phyloP scores from a whole-genome alignment of 2,113 vertebrate species.

The Formicarius rufipectus region DNA sequence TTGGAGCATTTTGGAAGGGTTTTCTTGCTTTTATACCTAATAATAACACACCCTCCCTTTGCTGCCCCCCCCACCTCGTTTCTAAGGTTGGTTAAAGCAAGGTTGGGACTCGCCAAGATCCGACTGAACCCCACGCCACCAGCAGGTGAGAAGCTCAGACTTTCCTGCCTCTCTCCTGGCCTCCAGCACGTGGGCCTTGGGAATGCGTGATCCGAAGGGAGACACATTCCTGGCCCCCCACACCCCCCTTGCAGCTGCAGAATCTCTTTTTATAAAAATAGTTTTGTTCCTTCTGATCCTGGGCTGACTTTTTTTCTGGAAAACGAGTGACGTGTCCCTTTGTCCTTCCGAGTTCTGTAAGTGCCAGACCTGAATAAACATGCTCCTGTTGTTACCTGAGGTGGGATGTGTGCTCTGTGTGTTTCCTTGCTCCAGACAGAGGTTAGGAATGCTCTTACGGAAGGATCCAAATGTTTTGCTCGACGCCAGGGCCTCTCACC shows the following conservation, averaged over 20 bases:
- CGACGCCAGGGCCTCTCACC: neutral
- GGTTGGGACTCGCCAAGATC: neutral
- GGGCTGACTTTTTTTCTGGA: constrained; percentile 61
- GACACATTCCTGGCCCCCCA: neutral
- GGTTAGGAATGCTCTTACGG: neutral
- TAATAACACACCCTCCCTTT: too few relatives aligned
- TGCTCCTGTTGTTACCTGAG: constrained; percentile 58
- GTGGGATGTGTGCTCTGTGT: constrained; percentile 34
- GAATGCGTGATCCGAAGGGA: constrained; percentile 41
- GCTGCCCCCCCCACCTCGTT: neutral
- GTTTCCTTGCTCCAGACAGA: constrained; percentile 31
- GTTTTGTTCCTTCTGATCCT: neutral
- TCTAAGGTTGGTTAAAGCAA: constrained; percentile 39
- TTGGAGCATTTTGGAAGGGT: constrained; percentile 44
- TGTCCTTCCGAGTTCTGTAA: constrained; percentile 59
- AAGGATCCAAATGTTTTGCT: neutral
- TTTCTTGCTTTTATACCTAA: constrained; percentile 63
- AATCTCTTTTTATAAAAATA: constrained; percentile 46
- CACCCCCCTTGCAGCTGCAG: neutral
- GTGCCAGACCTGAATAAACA: constrained; percentile 65
- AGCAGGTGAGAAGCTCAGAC: neutral
- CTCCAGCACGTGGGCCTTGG: neutral
- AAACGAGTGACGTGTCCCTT: constrained; percentile 1
- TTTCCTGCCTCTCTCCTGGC: neutral
- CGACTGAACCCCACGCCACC: neutral